A percentile compares a stretch with the other conserved stretches of the same genome.
Evolutionary conservation across 2,888 invertebrate genomes (phyloP).

Genomic region (Ectemnius continuus): DNA sequence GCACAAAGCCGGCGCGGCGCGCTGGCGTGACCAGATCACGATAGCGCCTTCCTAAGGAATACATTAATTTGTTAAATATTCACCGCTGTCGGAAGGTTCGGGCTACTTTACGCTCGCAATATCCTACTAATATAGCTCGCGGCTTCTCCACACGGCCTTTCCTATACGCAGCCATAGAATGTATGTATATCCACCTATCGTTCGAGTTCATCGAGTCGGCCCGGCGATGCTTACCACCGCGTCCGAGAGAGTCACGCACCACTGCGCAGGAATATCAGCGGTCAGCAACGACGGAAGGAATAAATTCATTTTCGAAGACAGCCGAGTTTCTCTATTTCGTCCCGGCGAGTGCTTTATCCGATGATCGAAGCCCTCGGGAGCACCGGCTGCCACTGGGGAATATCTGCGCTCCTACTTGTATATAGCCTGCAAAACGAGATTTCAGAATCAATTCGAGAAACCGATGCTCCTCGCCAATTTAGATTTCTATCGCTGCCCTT

Average conservation of each 20-base stretch:
- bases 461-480: too few species aligned
- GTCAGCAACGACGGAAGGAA: constrained; percentile 23
- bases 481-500: not conserved
- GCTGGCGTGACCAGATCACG: constrained; percentile 27
- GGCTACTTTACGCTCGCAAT: constrained; percentile 12
- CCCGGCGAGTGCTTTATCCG: constrained; percentile 40
- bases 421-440: not conserved
- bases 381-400: not conserved
- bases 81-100: constrained; percentile 8
- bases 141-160: not conserved
- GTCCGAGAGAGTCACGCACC: constrained; percentile 40
- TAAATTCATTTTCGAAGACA: constrained; percentile 52
- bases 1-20: not conserved
- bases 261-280: constrained; percentile 30
- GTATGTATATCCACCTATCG: constrained; percentile 11
- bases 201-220: constrained; percentile 19
- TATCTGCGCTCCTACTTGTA: not conserved
- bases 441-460: not conserved
- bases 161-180: too few species aligned
- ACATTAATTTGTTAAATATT: constrained; percentile 47
- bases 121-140: constrained; percentile 18
- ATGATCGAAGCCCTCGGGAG: constrained; percentile 1
- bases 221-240: constrained; percentile 23
- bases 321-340: constrained; percentile 21
- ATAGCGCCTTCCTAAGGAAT: constrained; percentile 19